A percentile compares a stretch with the other conserved stretches of the same genome.
These are phyloP conservation scores for Pseudochirops corinnae DNA, from an alignment of 2,797 vertebrate genomes.

Conservation along the genomic window DNA sequence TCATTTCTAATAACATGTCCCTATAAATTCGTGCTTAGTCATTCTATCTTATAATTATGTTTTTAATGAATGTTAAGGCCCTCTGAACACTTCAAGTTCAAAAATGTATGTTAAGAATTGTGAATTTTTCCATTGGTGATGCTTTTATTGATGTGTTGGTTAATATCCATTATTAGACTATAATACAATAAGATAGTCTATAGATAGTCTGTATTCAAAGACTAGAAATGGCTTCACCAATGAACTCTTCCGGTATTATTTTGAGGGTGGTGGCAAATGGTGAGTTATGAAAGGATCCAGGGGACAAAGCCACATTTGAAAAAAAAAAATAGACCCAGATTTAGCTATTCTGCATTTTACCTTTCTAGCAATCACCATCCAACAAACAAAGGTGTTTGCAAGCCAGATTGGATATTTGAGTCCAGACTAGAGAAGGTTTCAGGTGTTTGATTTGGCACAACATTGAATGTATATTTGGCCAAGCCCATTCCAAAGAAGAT, in stretches of 20 bases:
- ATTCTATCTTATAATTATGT: constrained; percentile 68
- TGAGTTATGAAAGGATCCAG: constrained; percentile 23
- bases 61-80: constrained; percentile 65
- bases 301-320: neutral
- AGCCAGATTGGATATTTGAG: constrained; percentile 1
- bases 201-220: constrained; percentile 33
- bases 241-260: constrained; percentile 26
- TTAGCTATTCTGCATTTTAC: neutral
- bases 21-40: constrained; percentile 70
- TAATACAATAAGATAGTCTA: constrained; percentile 7
- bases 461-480: neutral
- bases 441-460: neutral
- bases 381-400: neutral
- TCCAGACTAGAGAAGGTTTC: constrained; percentile 8
- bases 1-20: constrained; percentile 56
- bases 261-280: neutral
- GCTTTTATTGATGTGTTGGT: constrained; percentile 26
- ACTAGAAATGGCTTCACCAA: constrained; percentile 48
- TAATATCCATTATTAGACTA: constrained; percentile 58
- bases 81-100: constrained; percentile 65
- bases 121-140: constrained; percentile 54
- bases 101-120: constrained; percentile 65
- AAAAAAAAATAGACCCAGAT: constrained; percentile 5
- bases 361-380: neutral
- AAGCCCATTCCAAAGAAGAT: constrained; percentile 27